phyloP scores from a whole-genome alignment of 2,888 invertebrate species.

The Heliconius hortense region DNA sequence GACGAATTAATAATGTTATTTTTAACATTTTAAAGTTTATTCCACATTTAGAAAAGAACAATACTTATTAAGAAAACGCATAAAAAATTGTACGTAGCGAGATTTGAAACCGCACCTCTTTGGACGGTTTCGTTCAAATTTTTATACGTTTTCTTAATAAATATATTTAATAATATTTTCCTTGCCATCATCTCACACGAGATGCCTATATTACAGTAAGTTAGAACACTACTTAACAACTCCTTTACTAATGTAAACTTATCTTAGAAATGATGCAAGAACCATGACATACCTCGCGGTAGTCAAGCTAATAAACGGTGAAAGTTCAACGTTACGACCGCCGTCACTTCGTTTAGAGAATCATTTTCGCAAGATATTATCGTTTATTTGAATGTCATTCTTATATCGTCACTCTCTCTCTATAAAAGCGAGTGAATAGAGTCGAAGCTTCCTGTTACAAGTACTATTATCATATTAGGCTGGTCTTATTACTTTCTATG shows the following conservation, averaged over 20 bases:
- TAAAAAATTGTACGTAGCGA: too few species aligned
- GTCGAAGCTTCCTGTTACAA: too few species aligned
- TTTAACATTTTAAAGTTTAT: too few species aligned
- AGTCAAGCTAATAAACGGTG: constrained; percentile 71
- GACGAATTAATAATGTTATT: too few species aligned
- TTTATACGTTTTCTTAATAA: too few species aligned
- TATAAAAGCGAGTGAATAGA: constrained; percentile 4
- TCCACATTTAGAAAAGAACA: too few species aligned
- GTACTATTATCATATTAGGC: too few species aligned
- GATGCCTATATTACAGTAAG: not conserved
- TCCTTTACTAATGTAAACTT: not conserved
- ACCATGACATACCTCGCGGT: constrained; percentile 57
- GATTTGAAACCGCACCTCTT: too few species aligned
- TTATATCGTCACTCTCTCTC: constrained; percentile 24
- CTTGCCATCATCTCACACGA: not conserved
- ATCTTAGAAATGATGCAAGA: constrained; percentile 46
- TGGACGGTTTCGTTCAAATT: too few species aligned
- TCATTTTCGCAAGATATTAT: constrained; percentile 45
- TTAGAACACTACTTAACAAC: not conserved
- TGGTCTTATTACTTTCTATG: too few species aligned
- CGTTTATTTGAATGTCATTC: constrained; percentile 53
- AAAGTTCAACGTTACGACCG: constrained; percentile 60
- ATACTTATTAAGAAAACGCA: too few species aligned
- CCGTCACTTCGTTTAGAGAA: constrained; percentile 45
- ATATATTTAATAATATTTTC: not conserved